These are phyloP conservation scores for Prosapia bicincta DNA, from an alignment of 2,888 invertebrate species.

Conservation along the genomic window DNA sequence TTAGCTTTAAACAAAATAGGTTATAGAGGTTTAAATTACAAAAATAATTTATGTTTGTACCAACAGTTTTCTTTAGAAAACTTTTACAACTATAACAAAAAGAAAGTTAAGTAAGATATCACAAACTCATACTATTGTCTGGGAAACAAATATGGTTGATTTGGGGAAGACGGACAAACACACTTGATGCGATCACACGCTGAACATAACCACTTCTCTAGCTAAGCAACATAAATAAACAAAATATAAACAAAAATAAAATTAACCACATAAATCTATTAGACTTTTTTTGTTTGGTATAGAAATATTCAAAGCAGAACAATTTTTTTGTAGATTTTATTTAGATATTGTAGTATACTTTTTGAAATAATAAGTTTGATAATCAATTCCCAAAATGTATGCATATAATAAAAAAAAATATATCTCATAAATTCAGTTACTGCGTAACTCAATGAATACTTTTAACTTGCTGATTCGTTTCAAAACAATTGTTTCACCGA, in stretches of 20 bases:
- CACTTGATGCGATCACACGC: conserved; percentile 67
- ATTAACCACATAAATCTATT: neutral
- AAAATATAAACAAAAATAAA: conserved; percentile 10
- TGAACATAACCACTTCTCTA: conserved; percentile 70
- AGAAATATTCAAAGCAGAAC: no score
- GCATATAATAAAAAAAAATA: no score
- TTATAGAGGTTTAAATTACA: neutral
- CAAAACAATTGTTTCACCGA: no score
- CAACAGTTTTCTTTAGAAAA: neutral
- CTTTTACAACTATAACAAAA: neutral
- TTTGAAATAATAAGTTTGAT: no score
- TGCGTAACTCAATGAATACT: no score
- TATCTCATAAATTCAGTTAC: no score
- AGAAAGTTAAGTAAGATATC: neutral
- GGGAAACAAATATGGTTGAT: conserved; percentile 17
- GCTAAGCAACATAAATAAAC: conserved; percentile 49
- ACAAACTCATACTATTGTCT: conserved; percentile 4
- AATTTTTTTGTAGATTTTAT: no score
- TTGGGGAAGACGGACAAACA: conserved; percentile 47
- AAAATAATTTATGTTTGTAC: neutral
- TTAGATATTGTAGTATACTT: no score
- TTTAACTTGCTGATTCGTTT: no score
- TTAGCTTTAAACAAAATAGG: neutral
- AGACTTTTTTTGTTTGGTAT: no score
- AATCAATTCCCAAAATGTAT: no score